Evolutionary conservation across 2,797 vertebrate genomes (phyloP), one percentile per base, ranked within the genome.

Genomic region (Salmo trutta): DNA sequence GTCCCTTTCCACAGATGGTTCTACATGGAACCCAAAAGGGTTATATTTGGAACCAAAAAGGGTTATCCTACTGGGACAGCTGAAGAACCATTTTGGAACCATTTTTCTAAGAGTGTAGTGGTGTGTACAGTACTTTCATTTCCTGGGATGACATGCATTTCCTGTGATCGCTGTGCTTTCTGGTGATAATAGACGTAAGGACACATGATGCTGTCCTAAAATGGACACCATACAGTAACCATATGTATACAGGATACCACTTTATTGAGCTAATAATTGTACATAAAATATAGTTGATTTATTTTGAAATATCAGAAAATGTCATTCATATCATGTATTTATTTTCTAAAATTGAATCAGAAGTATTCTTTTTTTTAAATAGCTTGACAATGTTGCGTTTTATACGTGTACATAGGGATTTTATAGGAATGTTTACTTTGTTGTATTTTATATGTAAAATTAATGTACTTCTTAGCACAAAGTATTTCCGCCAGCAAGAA

Each of bases 401-500:
- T 56, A 31, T 59, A 73, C 17, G 56, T 73, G 24, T 27, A 41
- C 8, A 47, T 47, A 71, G 21, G 81, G 81, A 5, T 68, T 86
- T 83, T 88, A 73, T 88, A 76, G 80, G 75, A 31, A 78, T 24
- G 71, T 64, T 77, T 70, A 64, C 52, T 82, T 66, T 52, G 69
- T 41, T 75, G 74, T 85, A 79, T 90, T 89, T 84, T 67, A 70
- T 65, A 80, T 5, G 75, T 82, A 80, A 59, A 83, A 83, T 78
- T 0, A 41, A 73, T 6, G 67, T 64, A 64, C 21, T 21, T 47
- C 41, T 80, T 85, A 21, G 56, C 16, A 59, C 56, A 59, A n/a
- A 8, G 17, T 59, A 5, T 59, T 19, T 59, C n/a, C 5, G 17
- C n/a, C n/a, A 59, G 56, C n/a, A 59, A 19, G 17, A 7, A n/a